A percentile compares a stretch with the other conserved stretches of the same genome.
Evolutionary conservation across 2,797 vertebrate genomes (phyloP).

Genomic region (Champsocephalus gunnari): DNA sequence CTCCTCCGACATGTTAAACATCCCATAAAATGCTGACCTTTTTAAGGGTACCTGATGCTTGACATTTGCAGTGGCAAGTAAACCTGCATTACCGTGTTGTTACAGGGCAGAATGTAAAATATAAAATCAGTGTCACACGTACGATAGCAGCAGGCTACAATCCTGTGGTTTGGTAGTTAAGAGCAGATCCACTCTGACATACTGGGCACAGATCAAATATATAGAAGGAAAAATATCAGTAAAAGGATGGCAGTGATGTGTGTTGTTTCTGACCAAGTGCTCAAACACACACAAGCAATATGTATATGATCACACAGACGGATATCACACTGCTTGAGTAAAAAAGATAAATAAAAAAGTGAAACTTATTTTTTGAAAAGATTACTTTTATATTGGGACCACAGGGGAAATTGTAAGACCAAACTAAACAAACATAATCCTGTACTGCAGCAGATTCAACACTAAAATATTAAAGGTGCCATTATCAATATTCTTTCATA

Average conservation of each 20-base stretch:
- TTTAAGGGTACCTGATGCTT: conserved; percentile 70
- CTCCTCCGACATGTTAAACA: conserved; percentile 72
- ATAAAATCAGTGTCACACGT: conserved; percentile 71
- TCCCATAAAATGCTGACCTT: conserved; percentile 76
- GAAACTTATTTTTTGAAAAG: background rate
- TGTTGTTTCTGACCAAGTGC: background rate
- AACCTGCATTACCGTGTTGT: conserved; percentile 61
- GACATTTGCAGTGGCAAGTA: conserved; percentile 79
- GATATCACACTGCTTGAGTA: background rate
- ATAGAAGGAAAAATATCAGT: conserved; percentile 1
- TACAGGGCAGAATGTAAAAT: conserved; percentile 45
- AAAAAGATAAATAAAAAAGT: background rate
- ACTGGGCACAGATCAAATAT: conserved; percentile 2
- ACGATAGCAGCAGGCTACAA: conserved; percentile 37
- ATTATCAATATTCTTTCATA: background rate
- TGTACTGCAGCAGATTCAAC: background rate
- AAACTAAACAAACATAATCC: background rate
- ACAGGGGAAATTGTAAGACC: background rate
- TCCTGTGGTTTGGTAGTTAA: conserved; percentile 17
- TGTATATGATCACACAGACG: background rate
- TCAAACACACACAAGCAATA: background rate
- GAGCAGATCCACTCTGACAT: conserved; percentile 28
- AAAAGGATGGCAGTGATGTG: background rate
- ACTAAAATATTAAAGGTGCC: background rate
- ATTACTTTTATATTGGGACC: background rate